Percentiles rank a stretch among this genome's conserved stretches.
Evolutionary conservation across 2,113 vertebrate species (phyloP).

Genomic region (Chlorodrepanis virens): DNA sequence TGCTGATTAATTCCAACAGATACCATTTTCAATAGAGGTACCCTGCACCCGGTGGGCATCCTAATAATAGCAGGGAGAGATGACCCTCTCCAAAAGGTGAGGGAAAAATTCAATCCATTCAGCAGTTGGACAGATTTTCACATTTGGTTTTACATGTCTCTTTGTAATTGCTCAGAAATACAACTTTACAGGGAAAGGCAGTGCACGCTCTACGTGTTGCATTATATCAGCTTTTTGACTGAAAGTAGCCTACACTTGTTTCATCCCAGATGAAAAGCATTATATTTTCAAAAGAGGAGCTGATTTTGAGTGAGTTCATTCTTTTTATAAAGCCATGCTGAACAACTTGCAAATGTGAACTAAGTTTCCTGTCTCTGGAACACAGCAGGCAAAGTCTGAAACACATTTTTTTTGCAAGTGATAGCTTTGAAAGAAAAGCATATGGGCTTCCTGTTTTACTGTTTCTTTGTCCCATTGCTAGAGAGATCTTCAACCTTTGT

Average conservation of each 20-base stretch:
- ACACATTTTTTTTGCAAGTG: background rate
- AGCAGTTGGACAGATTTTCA: background rate
- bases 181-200: background rate
- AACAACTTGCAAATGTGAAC: background rate
- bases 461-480: background rate
- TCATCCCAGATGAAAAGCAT: constrained; percentile 16
- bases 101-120: background rate
- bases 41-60: background rate
- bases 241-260: background rate
- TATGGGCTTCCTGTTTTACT: background rate
- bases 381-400: constrained; percentile 19
- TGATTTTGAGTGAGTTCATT: constrained; percentile 11
- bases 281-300: constrained; percentile 10
- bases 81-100: background rate
- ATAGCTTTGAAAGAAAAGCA: background rate
- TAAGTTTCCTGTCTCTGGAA: constrained; percentile 13
- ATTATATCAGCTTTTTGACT: background rate
- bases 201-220: accelerated
- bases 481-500: background rate
- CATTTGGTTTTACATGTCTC: background rate
- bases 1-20: background rate
- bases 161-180: background rate
- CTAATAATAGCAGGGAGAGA: background rate
- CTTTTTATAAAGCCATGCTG: background rate
- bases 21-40: background rate